Percentiles rank a stretch among this genome's conserved stretches.
phyloP scores from a whole-genome alignment of 1,140 invertebrate species.

The Anagrus nilaparvatae region DNA sequence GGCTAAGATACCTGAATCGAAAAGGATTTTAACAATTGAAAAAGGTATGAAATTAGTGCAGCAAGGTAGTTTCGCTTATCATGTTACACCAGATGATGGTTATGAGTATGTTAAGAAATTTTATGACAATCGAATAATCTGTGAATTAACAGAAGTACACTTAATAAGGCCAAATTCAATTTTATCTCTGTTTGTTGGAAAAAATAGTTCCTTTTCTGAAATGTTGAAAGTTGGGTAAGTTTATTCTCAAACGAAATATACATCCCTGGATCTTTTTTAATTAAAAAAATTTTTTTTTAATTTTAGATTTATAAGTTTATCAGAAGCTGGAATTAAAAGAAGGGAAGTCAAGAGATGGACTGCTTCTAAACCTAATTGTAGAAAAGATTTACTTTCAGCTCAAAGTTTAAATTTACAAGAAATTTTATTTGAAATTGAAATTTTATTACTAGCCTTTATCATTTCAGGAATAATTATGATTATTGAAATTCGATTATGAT shows the following conservation, averaged over 20 bases:
- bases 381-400: too few species aligned
- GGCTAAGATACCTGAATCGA: slow-evolving; percentile 10
- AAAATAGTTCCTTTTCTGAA: slow-evolving; percentile 17
- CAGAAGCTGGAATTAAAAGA: not conserved
- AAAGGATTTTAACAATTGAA: slow-evolving; percentile 8
- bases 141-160: slow-evolving; percentile 18
- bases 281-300: too few species aligned
- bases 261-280: not conserved
- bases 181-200: slow-evolving; percentile 13
- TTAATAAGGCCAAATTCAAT: not conserved
- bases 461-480: too few species aligned
- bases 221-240: slow-evolving; percentile 16
- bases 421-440: too few species aligned
- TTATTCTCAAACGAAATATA: slow-evolving; percentile 9
- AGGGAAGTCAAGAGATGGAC: too few species aligned
- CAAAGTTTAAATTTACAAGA: too few species aligned
- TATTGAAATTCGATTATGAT: too few species aligned
- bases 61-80: slow-evolving; percentile 16
- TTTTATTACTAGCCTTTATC: too few species aligned
- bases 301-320: not conserved
- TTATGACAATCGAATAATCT: slow-evolving; percentile 17
- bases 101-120: slow-evolving; percentile 17
- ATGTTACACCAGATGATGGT: slow-evolving; percentile 13
- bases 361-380: too few species aligned
- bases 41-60: slow-evolving; percentile 13